Percentiles rank a stretch among this genome's conserved stretches.
phyloP scores from a whole-genome alignment of 2,113 vertebrate species.

The Cyphomyrus discorhynchus region DNA sequence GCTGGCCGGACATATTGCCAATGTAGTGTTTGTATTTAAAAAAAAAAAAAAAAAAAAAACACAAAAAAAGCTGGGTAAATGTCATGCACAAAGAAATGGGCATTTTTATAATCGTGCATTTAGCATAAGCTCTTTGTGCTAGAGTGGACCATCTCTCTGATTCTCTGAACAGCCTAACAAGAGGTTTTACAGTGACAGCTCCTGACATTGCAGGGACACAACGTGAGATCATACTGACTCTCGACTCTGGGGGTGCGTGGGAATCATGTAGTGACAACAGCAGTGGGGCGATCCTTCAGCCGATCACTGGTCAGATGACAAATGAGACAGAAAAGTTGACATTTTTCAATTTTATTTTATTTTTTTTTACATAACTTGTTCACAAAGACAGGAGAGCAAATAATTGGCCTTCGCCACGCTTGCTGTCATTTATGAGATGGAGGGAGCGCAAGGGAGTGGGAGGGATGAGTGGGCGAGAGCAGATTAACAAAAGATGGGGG shows the following conservation, averaged over 20 bases:
- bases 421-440: conserved; percentile 45
- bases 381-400: conserved; percentile 38
- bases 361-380: conserved; percentile 45
- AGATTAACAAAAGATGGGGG: conserved; percentile 46
- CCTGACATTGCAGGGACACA: neutral
- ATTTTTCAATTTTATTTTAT: neutral
- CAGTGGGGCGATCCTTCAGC: neutral
- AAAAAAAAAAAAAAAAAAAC: neutral
- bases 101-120: conserved; percentile 1
- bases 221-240: neutral
- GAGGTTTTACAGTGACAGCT: neutral
- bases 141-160: neutral
- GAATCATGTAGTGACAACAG: neutral
- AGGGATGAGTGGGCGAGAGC: conserved; percentile 48
- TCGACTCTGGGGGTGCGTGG: neutral
- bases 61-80: neutral
- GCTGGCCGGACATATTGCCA: neutral
- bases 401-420: conserved; percentile 37
- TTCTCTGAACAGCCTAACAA: neutral
- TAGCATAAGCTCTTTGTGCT: neutral
- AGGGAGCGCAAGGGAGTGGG: conserved; percentile 53
- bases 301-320: neutral
- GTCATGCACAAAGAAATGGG: conserved; percentile 9
- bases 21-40: neutral
- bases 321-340: conserved; percentile 31